These are phyloP conservation scores for Leptatherina wallacei DNA, from an alignment of 2,797 vertebrate species.

Conservation along the genomic window DNA sequence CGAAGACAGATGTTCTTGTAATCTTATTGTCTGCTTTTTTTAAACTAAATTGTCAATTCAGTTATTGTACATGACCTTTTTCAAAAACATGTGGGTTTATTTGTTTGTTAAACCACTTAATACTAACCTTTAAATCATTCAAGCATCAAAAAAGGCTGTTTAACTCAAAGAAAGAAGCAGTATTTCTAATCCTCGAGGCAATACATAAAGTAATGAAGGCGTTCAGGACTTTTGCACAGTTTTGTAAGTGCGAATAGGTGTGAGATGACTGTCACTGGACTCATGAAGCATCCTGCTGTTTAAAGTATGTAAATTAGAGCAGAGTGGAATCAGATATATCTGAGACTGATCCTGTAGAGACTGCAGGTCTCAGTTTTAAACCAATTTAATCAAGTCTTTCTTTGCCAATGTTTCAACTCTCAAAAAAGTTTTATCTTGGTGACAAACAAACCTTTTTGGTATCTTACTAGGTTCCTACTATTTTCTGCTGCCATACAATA, in stretches of 20 bases:
- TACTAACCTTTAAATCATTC: neutral
- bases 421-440: neutral
- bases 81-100: neutral
- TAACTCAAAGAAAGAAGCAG: neutral
- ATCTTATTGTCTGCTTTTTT: neutral
- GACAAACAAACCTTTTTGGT: neutral
- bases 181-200: neutral
- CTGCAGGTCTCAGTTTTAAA: too few relatives aligned
- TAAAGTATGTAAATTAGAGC: neutral
- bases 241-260: neutral
- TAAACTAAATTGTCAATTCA: too few relatives aligned
- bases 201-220: neutral
- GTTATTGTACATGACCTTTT: too few relatives aligned
- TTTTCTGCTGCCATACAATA: conserved; percentile 1
- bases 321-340: neutral
- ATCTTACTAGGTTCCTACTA: conserved; percentile 3
- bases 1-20: neutral
- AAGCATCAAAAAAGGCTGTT: neutral
- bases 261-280: neutral
- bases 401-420: neutral
- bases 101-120: neutral
- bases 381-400: neutral
- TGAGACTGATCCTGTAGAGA: neutral
- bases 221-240: neutral
- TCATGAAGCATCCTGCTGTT: neutral